Base-by-base conservation (phyloP, 2,113 vertebrate genomes). In the Rhinopomastus cyanomelas region DNA sequence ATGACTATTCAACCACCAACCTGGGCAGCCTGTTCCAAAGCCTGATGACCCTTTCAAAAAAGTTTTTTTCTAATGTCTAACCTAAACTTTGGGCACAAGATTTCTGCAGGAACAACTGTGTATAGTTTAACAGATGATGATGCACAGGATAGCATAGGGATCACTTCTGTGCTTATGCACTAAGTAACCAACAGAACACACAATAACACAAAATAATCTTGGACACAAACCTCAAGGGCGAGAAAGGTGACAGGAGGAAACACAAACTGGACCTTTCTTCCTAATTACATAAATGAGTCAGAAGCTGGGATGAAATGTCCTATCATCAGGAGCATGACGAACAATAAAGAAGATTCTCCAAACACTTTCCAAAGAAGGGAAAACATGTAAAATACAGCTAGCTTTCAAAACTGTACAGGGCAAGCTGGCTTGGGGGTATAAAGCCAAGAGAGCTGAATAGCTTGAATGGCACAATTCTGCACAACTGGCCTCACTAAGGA, bases 371-470 rank as follows among this genome's bases (percentile, higher is more conserved):
- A 72, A 91, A 92, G 61, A 89, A 95, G 61, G 30, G 32, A 91
- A 92, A 89, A 78, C 23, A 89, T 14, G 61, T 49, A 88, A 96
- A 88, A 77, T 88, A 86, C 46, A 88, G 57, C 39, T n/a, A 86
- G 55, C 80, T 85, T 55, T 83, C 89, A 91, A 66, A 90, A 80
- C 8, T 37, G 9, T 20, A 90, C 14, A 29, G 57, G 3, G 3
- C 61, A 66, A 84, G 36, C 53, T 86, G 49, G 29, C 94, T 91
- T 57, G 88, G 29, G 53, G 8, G 12, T 86, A 78, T 79, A 81
- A 95, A 93, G 69, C 32, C 83, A 86, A 79, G 59, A 84, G 30
- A 77, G 59, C 30, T 84, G 32, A 95, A 91, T 42, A 91, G 69
- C 39, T 29, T 62, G 51, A 94, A 88, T 30, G 57, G 85, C 94